Conservation (phyloP, 2,888 invertebrate genomes). For the Omphaloscelis lunosa region DNA sequence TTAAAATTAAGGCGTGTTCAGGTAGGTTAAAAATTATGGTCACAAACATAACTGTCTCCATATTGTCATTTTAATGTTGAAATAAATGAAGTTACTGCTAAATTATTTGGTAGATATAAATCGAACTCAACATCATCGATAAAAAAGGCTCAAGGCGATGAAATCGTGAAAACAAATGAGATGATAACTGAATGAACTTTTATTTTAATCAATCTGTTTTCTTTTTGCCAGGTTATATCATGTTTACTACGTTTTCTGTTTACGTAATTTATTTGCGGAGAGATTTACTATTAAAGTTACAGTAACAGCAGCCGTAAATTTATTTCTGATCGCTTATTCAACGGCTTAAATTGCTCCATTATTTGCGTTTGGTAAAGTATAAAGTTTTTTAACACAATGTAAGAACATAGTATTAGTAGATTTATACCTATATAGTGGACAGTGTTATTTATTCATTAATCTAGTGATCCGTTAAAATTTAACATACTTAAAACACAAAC, state of each 20-base stretch:
- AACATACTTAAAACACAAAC: constrained; percentile 30
- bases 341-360: constrained; percentile 32
- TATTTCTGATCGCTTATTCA: constrained; percentile 46
- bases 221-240: constrained; percentile 34
- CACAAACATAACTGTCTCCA: background rate
- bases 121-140: background rate
- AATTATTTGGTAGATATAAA: background rate
- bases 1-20: background rate
- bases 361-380: constrained; percentile 24
- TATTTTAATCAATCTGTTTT: constrained; percentile 3
- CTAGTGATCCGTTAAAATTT: constrained; percentile 23
- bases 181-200: background rate
- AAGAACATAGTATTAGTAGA: background rate
- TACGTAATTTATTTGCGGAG: constrained; percentile 44
- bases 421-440: background rate
- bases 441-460: background rate
- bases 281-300: constrained; percentile 41
- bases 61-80: background rate
- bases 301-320: constrained; percentile 42
- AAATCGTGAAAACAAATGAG: background rate
- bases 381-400: constrained; percentile 13
- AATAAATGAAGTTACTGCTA: background rate
- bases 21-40: background rate
- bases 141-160: no score
- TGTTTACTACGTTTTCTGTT: constrained; percentile 33